phyloP scores from a whole-genome alignment of 2,888 invertebrate species.

The Ischnus inquisitorius region DNA sequence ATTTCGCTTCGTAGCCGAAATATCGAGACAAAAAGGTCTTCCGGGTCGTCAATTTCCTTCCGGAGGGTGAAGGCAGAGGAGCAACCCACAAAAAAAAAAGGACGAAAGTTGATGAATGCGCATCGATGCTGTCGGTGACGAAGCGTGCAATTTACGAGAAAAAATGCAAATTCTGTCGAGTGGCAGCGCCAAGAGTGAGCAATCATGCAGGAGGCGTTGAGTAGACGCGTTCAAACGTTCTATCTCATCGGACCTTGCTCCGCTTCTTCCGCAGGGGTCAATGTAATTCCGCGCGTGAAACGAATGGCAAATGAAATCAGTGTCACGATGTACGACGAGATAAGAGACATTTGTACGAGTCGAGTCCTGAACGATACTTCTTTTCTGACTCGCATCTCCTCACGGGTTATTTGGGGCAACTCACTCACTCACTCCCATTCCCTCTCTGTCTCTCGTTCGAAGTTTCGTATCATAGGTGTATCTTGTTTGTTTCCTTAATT shows the following conservation, averaged over 20 bases:
- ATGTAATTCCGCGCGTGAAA: slow-evolving; percentile 14
- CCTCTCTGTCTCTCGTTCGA: too few relatives aligned
- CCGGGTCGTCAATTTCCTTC: neutral
- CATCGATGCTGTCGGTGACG: neutral
- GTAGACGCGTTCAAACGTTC: neutral
- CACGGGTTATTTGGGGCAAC: too few relatives aligned
- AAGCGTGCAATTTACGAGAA: slow-evolving; percentile 52
- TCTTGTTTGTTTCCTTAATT: neutral
- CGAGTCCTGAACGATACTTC: too few relatives aligned
- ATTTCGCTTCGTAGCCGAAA: slow-evolving; percentile 24
- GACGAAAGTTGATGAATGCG: too few relatives aligned
- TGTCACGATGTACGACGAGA: neutral
- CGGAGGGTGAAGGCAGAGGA: neutral
- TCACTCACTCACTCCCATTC: too few relatives aligned
- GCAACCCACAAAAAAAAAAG: slow-evolving; percentile 15
- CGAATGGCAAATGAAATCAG: slow-evolving; percentile 11
- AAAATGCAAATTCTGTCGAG: slow-evolving; percentile 53
- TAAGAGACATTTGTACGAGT: too few relatives aligned
- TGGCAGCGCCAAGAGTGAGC: slow-evolving; percentile 26
- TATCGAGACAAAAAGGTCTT: slow-evolving; percentile 15
- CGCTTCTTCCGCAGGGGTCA: neutral
- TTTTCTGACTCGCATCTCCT: too few relatives aligned
- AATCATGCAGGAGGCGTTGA: slow-evolving; percentile 12
- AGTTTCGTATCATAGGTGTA: neutral
- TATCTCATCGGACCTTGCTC: slow-evolving; percentile 5